Evolutionary conservation across 1,140 invertebrate genomes (phyloP), one percentile per base, ranked within the genome.

Genomic region (Chrysomallon squamiferum): DNA sequence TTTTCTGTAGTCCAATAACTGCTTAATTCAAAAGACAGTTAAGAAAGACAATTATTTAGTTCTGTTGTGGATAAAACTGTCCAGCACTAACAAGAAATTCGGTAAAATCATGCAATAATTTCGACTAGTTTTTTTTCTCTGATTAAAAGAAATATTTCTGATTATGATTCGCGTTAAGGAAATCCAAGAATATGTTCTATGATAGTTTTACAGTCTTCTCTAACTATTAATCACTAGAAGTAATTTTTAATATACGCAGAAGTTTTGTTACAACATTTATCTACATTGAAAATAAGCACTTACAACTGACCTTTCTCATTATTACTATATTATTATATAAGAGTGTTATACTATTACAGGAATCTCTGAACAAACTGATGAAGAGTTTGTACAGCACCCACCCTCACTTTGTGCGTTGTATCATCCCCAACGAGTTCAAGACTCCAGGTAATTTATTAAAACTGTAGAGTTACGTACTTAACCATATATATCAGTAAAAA

Each of bases 361-460:
- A 47, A 22, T 47, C 45, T 47, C 45, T 47, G 45, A 47, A 47
- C 45, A 47, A 47, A 22, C 45, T 47, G 45, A 47, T 47, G 45
- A 47, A 47, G 45, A 47, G 25, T 9, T 6, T 47, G 45, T 47
- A 47, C 45, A 47, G n/a, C 9, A 47, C 45, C 25, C 45, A 47
- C 45, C 45, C 45, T 47, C 45, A 47, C 45, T 47, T 47, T 11
- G 45, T 47, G 45, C 45, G 45, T 47, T 47, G 45, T 11, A 47
- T 47, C 45, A 47, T 47, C 13, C 45, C 45, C 45, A 47, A 47
- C 45, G 45, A 47, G 45, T 20, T 22, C n/a, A 47, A 47, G 13
- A 47, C n/a, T 47, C 45, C 45, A 47, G 45, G 45, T 47, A 47
- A 47, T n/a, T 32, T 32, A 58, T n/a, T n/a, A n/a, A n/a, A n/a